phyloP scores from a whole-genome alignment of 2,888 invertebrate species.

The Buathra laborator region DNA sequence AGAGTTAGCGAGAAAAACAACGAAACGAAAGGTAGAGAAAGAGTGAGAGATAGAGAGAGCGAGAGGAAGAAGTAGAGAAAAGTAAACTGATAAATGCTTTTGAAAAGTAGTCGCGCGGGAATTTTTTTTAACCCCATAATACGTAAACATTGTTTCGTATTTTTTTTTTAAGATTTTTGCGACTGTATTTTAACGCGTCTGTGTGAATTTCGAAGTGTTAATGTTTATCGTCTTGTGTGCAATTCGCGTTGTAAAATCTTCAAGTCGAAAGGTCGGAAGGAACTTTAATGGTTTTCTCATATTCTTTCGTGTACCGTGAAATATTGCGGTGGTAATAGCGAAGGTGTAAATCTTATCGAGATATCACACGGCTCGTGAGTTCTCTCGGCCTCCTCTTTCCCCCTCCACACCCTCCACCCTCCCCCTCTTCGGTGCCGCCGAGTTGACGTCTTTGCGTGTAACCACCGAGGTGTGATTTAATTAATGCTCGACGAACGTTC shows the following conservation, averaged over 20 bases:
- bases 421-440: neutral
- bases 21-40: neutral
- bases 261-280: neutral
- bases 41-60: conserved; percentile 28
- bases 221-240: neutral
- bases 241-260: conserved; percentile 9
- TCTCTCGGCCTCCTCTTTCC: neutral
- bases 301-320: conserved; percentile 38
- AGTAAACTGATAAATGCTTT: conserved; percentile 64
- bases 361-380: conserved; percentile 53
- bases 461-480: conserved; percentile 71
- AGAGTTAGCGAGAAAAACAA: neutral
- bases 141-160: neutral
- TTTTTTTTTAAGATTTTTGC: neutral
- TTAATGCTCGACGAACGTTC: conserved; percentile 72
- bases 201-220: neutral
- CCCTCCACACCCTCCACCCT: neutral
- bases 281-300: neutral
- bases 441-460: conserved; percentile 69
- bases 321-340: conserved; percentile 47
- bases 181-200: neutral
- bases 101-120: conserved; percentile 64
- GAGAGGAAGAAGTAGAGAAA: conserved; percentile 36
- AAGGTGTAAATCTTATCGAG: conserved; percentile 69
- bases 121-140: conserved; percentile 33